A percentile compares a stretch with the other conserved stretches of the same genome.
These are phyloP conservation scores for Lycaon pictus DNA, from an alignment of 2,113 vertebrate genomes.

Conservation along the genomic window DNA sequence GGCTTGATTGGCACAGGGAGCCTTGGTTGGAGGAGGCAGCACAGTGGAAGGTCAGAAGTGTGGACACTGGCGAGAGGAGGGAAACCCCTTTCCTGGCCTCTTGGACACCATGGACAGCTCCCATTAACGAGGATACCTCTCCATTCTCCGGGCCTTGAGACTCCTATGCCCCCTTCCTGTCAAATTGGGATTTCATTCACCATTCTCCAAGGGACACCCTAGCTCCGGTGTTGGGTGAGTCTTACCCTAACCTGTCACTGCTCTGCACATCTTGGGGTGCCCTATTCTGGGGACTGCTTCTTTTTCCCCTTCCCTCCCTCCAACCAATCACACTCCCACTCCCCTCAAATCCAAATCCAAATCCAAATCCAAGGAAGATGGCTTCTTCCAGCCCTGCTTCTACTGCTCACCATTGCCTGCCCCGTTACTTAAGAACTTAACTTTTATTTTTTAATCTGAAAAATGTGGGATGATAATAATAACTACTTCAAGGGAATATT, in stretches of 20 bases:
- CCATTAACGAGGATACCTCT: constrained; percentile 5
- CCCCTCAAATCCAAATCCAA: constrained; percentile 6
- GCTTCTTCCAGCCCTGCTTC: background rate
- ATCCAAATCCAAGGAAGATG: background rate
- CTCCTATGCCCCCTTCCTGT: background rate
- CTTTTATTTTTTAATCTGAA: background rate
- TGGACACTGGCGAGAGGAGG: constrained; percentile 25
- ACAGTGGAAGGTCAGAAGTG: constrained; percentile 17
- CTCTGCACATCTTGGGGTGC: background rate
- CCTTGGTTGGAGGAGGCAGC: constrained; percentile 27
- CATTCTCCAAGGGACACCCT: constrained; percentile 52
- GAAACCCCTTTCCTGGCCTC: background rate
- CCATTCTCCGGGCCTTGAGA: background rate
- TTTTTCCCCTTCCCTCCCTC: background rate
- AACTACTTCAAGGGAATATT: background rate
- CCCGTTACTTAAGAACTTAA: constrained; percentile 18
- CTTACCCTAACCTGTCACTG: background rate
- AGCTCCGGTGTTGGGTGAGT: constrained; percentile 72
- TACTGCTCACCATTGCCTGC: constrained; percentile 6
- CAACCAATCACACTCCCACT: background rate
- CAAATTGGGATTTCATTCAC: background rate
- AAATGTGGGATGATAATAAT: background rate
- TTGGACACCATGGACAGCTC: constrained; percentile 81
- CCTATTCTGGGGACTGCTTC: background rate
- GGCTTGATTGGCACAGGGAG: constrained; percentile 16